These are phyloP conservation scores for Apamea crenata DNA, from an alignment of 2,888 invertebrate species.

Conservation along the genomic window DNA sequence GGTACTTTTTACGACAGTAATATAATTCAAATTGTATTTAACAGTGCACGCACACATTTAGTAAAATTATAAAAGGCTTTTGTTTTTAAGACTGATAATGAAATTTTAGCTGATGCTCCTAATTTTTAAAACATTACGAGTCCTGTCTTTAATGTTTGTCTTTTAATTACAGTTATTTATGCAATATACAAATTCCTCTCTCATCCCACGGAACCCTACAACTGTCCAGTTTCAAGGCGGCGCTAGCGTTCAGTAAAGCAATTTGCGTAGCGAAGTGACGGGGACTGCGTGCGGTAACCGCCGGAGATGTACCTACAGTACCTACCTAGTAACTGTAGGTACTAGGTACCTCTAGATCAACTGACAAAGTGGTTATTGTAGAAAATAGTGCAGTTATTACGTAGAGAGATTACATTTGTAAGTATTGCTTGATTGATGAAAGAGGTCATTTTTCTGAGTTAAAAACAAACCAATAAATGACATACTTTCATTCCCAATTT, in stretches of 20 bases:
- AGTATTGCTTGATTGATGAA: background rate
- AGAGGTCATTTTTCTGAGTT: background rate
- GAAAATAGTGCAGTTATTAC: background rate
- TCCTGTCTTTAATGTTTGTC: too few relatives aligned
- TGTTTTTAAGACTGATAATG: background rate
- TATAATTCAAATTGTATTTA: too few relatives aligned
- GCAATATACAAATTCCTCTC: background rate
- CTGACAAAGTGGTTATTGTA: constrained; percentile 9
- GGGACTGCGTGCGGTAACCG: constrained; percentile 72
- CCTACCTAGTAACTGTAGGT: constrained; percentile 21
- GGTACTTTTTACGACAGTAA: too few relatives aligned
- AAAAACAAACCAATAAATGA: background rate
- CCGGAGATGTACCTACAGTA: constrained; percentile 60
- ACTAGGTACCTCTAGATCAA: background rate
- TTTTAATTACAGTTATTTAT: too few relatives aligned
- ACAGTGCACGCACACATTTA: too few relatives aligned
- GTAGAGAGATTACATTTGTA: background rate
- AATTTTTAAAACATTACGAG: background rate
- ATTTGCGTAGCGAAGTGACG: constrained; percentile 83
- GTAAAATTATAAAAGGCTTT: too few relatives aligned
- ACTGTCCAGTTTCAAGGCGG: constrained; percentile 70
- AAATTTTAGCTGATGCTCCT: background rate
- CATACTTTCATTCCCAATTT: too few relatives aligned
- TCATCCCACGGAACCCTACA: constrained; percentile 71
- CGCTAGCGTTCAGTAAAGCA: constrained; percentile 82